Evolutionary conservation across 2,888 invertebrate species (phyloP).

Genomic region (Hoplodrina ambigua): DNA sequence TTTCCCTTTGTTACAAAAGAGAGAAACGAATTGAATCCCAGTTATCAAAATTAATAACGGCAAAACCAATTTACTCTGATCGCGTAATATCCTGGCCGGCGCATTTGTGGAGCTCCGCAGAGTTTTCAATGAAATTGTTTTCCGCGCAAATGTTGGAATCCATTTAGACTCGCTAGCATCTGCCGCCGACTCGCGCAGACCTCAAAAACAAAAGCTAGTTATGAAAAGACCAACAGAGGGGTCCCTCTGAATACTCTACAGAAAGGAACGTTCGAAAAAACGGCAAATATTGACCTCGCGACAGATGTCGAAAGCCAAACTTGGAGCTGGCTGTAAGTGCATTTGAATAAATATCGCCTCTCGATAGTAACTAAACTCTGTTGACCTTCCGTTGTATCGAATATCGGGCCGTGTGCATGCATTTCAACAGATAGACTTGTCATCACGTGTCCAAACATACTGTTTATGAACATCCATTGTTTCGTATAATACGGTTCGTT

Average conservation of each 20-base stretch:
- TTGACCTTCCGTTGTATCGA: conserved; percentile 86
- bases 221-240: conserved; percentile 74
- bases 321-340: conserved; percentile 84
- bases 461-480: conserved; percentile 51
- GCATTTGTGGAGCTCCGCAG: conserved; percentile 79
- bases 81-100: conserved; percentile 86
- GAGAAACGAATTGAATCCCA: conserved; percentile 89
- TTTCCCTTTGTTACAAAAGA: conserved; percentile 90
- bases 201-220: conserved; percentile 69
- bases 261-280: conserved; percentile 81
- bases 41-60: conserved; percentile 90
- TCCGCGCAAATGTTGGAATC: conserved; percentile 68
- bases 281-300: conserved; percentile 89
- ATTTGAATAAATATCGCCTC: conserved; percentile 88
- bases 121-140: conserved; percentile 80
- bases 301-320: conserved; percentile 89
- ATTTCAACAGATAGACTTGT: conserved; percentile 79
- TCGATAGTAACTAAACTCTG: conserved; percentile 85
- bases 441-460: conserved; percentile 83
- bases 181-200: conserved; percentile 51
- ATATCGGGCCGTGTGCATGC: conserved; percentile 76
- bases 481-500: conserved; percentile 36
- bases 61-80: conserved; percentile 87
- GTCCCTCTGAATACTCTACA: conserved; percentile 69
- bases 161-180: conserved; percentile 59